phyloP scores from a whole-genome alignment of 2,113 vertebrate species.

The Siphamia tubifer region DNA sequence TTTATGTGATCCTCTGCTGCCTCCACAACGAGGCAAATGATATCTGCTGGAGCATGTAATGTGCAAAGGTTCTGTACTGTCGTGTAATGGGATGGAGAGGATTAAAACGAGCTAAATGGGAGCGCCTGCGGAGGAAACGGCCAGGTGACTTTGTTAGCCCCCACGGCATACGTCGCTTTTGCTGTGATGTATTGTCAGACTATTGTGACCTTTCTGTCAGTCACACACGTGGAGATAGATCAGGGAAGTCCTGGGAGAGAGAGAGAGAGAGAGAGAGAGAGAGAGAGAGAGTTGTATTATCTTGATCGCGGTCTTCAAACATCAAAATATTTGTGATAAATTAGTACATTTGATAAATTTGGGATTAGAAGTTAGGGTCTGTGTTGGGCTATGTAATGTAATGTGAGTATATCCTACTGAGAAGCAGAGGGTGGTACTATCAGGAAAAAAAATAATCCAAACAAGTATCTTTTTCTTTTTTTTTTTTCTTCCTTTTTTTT shows the following conservation, averaged over 20 bases:
- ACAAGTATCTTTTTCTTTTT: conserved; percentile 57
- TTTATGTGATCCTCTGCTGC: conserved; percentile 63
- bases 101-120: conserved; percentile 63
- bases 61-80: conserved; percentile 46
- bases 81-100: conserved; percentile 63
- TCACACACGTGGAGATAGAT: conserved; percentile 33
- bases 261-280: not conserved
- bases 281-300: not conserved
- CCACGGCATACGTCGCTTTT: conserved; percentile 14
- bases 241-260: not conserved
- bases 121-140: conserved; percentile 33
- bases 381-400: conserved; percentile 12
- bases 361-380: too few species aligned
- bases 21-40: conserved; percentile 51
- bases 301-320: conserved; percentile 1
- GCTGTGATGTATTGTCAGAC: conserved; percentile 49
- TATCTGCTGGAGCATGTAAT: conserved; percentile 53
- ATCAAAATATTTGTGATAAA: conserved; percentile 5
- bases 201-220: conserved; percentile 58
- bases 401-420: conserved; percentile 38
- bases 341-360: too few species aligned
- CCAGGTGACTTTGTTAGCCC: conserved; percentile 51
- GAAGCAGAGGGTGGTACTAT: conserved; percentile 27
- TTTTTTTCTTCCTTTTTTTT: too few species aligned
- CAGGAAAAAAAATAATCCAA: conserved; percentile 35